phyloP scores from a whole-genome alignment of 2,113 vertebrate species.

The Apistogramma diplotaenia region DNA sequence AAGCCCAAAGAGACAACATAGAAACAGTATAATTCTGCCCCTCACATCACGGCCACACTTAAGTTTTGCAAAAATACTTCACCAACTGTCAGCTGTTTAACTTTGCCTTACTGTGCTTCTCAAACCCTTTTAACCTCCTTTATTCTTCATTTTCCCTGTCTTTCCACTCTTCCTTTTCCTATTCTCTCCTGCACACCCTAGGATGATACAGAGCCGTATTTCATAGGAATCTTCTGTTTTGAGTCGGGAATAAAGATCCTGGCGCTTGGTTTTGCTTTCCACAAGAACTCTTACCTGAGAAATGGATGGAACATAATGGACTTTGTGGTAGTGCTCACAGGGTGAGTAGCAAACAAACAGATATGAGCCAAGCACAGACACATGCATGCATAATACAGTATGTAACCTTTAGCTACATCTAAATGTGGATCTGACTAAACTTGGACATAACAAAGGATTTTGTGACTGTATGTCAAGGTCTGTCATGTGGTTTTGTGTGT shows the following conservation, averaged over 20 bases:
- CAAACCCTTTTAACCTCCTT: neutral
- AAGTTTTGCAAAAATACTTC: neutral
- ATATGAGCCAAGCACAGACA: neutral
- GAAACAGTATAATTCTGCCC: no score
- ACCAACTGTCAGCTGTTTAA: neutral
- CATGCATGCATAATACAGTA: neutral
- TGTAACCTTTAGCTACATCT: neutral
- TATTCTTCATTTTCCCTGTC: neutral
- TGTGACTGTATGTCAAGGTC: neutral
- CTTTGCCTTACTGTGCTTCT: neutral
- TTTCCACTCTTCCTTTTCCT: neutral
- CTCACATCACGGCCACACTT: no score
- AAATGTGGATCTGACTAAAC: neutral
- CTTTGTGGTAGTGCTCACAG: constrained; percentile 73
- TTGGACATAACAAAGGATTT: neutral
- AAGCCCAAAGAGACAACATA: no score
- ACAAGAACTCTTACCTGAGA: constrained; percentile 74
- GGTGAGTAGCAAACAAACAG: constrained; percentile 45
- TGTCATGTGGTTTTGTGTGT: neutral
- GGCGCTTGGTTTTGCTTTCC: constrained; percentile 72
- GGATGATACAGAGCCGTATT: constrained; percentile 75
- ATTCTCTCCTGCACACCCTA: neutral
- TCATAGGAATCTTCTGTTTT: constrained; percentile 75
- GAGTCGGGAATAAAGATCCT: constrained; percentile 75
- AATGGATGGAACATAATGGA: constrained; percentile 77